A percentile compares a stretch with the other conserved stretches of the same genome.
These are phyloP conservation scores for Nasonia oneida DNA, from an alignment of 2,888 invertebrate genomes.

Conservation along the genomic window DNA sequence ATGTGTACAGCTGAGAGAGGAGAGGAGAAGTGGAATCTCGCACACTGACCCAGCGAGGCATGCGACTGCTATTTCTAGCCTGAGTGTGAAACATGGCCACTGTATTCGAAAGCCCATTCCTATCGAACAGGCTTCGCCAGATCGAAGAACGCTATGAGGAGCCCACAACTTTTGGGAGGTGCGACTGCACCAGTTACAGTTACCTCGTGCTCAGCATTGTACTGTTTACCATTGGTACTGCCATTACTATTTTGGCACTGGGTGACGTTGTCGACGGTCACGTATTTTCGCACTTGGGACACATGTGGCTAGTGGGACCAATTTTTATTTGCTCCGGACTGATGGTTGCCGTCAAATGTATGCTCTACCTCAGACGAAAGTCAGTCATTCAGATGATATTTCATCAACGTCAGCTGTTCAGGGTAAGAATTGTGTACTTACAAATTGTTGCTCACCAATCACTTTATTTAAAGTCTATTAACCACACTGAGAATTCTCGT, in stretches of 20 bases:
- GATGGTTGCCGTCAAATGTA: constrained; percentile 86
- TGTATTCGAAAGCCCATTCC: constrained; percentile 83
- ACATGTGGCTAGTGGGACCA: constrained; percentile 86
- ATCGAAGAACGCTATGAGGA: constrained; percentile 83
- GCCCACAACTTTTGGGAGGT: constrained; percentile 82
- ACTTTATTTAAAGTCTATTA: background rate
- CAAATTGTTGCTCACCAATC: background rate
- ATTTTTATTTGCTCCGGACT: constrained; percentile 85
- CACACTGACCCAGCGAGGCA: constrained; percentile 7
- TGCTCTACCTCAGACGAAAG: constrained; percentile 84
- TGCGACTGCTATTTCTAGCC: constrained; percentile 31
- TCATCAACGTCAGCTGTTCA: constrained; percentile 83
- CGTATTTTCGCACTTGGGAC: constrained; percentile 83
- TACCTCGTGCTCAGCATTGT: constrained; percentile 84
- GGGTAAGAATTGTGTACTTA: constrained; percentile 79
- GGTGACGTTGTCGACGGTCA: constrained; percentile 83
- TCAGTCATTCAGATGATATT: constrained; percentile 85
- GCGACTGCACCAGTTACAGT: constrained; percentile 85
- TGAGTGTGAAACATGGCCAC: constrained; percentile 81
- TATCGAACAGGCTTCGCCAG: constrained; percentile 83
- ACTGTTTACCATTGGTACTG: constrained; percentile 83
- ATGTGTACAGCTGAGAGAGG: background rate
- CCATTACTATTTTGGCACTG: constrained; percentile 84
- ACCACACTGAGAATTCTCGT: background rate
- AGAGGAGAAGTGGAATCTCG: background rate